Conservation (phyloP, 1,140 invertebrate species). For the Galleria mellonella region DNA sequence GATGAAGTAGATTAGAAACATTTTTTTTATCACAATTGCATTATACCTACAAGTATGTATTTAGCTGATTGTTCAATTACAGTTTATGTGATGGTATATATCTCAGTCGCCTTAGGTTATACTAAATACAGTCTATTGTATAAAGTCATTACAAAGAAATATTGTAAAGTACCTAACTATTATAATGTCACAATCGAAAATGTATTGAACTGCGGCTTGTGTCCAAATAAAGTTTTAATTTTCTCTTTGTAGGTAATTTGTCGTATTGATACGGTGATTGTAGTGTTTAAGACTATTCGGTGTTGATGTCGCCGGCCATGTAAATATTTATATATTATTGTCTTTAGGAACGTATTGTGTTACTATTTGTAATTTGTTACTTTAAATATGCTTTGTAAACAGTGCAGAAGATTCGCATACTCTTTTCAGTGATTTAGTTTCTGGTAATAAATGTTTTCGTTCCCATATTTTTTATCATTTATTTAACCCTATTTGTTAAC, state of each 20-base stretch:
- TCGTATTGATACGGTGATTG: conserved; percentile 23
- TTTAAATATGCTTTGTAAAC: conserved; percentile 43
- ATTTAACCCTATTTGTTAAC: conserved; percentile 15
- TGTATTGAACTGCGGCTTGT: neutral
- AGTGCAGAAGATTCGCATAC: conserved; percentile 41
- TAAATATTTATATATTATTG: conserved; percentile 51
- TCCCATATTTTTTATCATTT: conserved; percentile 29
- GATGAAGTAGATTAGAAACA: conserved; percentile 43
- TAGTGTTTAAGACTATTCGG: conserved; percentile 39
- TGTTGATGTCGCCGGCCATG: conserved; percentile 41
- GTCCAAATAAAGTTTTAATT: conserved; percentile 3
- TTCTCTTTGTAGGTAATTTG: too few relatives aligned
- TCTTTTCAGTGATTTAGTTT: conserved; percentile 56
- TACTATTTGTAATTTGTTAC: conserved; percentile 43
- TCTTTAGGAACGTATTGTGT: conserved; percentile 41
- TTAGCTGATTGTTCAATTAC: conserved; percentile 13
- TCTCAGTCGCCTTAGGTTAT: conserved; percentile 6
- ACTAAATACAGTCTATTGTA: conserved; percentile 4
- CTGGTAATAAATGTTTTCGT: conserved; percentile 59
- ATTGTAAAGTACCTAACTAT: neutral
- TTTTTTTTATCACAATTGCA: too few relatives aligned
- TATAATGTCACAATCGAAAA: neutral
- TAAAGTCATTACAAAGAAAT: neutral
- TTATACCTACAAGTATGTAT: conserved; percentile 9
- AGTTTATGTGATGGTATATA: conserved; percentile 16